Base-by-base conservation (phyloP, 2,797 vertebrate species). In the Loriculus beryllinus region DNA sequence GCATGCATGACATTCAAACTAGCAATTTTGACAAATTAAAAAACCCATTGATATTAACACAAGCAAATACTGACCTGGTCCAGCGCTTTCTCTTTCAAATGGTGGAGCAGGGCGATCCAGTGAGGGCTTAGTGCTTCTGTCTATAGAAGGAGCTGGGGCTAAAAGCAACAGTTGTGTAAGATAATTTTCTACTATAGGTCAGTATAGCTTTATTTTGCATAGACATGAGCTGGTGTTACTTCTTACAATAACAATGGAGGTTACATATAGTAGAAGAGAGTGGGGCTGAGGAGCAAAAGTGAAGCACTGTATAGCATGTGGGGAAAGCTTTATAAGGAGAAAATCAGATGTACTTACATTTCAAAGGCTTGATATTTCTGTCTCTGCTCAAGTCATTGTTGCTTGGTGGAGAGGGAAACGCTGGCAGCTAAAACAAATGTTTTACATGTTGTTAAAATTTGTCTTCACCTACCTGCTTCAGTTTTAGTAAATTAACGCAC, bases 61-160 rank as follows among this genome's bases (percentile, higher is more conserved):
- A 23, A 48, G n/a, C 26, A 68, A 60, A 83, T 79, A 96, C 98
- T 83, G 52, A 98, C 98, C 97, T 97, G 92, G 6, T n/a, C 9
- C 29, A 31, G 97, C 96, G 39, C 91, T 90, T 52, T 97, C 97
- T 92, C 97, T 97, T 33, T 98, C 98, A 10, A 97, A 96, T 0
- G 96, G 82, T 9, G 95, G 96, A 89, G 92, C 85, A 4, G 96
- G 90, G 23, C 97, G 97, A 63, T 98, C 97, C 37, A 98, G 95
- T 15, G 97, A 20, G 14, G 98, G 98, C 59, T 98, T 98, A 23
- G 96, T 98, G 90, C 97, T 98, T 95, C 98, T 98, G 96, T 98
- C 98, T 65, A 98, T 96, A 5, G 97, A 97, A 92, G 98, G 98
- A 72, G 98, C 91, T 40, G 96, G 86, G 25, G 96, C 97, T 98